These are phyloP conservation scores for Porites evermanni DNA, from an alignment of 92 coral and sea anemone species.

Conservation along the genomic window DNA sequence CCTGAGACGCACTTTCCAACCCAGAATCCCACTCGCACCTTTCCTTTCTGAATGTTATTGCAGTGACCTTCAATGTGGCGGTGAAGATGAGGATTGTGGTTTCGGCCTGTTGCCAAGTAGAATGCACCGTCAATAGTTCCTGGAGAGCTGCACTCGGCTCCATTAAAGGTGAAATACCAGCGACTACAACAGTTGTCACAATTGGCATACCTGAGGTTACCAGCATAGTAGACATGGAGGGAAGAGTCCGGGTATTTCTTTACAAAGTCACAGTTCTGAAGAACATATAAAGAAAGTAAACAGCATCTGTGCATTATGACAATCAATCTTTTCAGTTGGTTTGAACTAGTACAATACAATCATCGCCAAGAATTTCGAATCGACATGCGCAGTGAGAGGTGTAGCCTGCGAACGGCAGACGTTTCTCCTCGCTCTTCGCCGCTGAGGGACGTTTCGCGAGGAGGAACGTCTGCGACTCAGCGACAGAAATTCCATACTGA, in stretches of 20 bases:
- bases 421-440: too few species aligned
- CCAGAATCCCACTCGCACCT: slow-evolving; percentile 38
- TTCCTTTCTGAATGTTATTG: slow-evolving; percentile 14
- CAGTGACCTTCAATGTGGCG: slow-evolving; percentile 54
- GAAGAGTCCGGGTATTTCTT: slow-evolving; percentile 16
- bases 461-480: too few species aligned
- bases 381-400: too few species aligned
- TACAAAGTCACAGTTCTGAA: slow-evolving; percentile 13
- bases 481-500: too few species aligned
- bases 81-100: slow-evolving; percentile 1
- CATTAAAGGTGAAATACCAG: slow-evolving; percentile 71
- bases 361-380: too few species aligned
- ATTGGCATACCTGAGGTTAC: slow-evolving; percentile 24
- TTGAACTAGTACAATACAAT: too few species aligned
- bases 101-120: background rate
- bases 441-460: too few species aligned
- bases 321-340: too few species aligned
- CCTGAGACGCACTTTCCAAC: slow-evolving; percentile 7
- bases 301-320: too few species aligned
- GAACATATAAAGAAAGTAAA: background rate
- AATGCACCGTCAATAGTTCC: slow-evolving; percentile 54
- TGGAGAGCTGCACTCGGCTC: slow-evolving; percentile 57
- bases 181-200: slow-evolving; percentile 61
- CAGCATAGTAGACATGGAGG: slow-evolving; percentile 46
- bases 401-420: too few species aligned